Base-by-base conservation (phyloP, 2,888 invertebrate species). In the Lottia gigantea region DNA sequence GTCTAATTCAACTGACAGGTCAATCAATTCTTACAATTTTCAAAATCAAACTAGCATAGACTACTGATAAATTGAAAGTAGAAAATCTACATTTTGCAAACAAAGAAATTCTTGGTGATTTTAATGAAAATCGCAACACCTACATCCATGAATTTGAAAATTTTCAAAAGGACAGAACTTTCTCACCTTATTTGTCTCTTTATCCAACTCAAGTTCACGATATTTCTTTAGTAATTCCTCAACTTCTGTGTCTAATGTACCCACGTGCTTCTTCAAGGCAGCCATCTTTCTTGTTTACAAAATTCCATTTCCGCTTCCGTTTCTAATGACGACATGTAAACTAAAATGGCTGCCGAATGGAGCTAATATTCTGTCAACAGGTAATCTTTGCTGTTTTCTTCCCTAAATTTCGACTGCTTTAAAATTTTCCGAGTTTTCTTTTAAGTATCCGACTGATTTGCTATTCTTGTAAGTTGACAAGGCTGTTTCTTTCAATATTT, bases 241-340 rank as follows among this genome's bases (percentile, higher is more conserved):
- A 25, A 79, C 68, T n/a, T 77, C 73, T 26, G 64, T 31, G 40
- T 73, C 55, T 16, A 74, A 46, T n/a, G n/a, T 19, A 55, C 68
- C 55, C 73, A 73, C 71, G 71, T 70, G 72, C 49, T 46, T 45
- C 12, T 55, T 49, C 19, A 40, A 46, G 46, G 62, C 23, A 14
- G 71, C 72, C 31, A 73, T 70, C 73, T 73, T 76, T 66, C 69
- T 73, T 62, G 62, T 45, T 23, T 72, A 62, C 62, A 55, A 31
- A 62, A 47, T 25, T 40, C 25, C 26, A 71, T 66, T 75, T 75
- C 76, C 77, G 72, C 63, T 78, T 78, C 78, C 78, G 76, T 62
- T 78, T 72, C 75, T 78, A 76, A 71, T 79, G 76, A 72, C 78
- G 70, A 81, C 79, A 70, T 40, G 72, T 68, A 55, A 76, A 75